Percentiles rank a stretch among this genome's conserved stretches.
phyloP scores from a whole-genome alignment of 1,140 invertebrate genomes.

The Apis dorsata region DNA sequence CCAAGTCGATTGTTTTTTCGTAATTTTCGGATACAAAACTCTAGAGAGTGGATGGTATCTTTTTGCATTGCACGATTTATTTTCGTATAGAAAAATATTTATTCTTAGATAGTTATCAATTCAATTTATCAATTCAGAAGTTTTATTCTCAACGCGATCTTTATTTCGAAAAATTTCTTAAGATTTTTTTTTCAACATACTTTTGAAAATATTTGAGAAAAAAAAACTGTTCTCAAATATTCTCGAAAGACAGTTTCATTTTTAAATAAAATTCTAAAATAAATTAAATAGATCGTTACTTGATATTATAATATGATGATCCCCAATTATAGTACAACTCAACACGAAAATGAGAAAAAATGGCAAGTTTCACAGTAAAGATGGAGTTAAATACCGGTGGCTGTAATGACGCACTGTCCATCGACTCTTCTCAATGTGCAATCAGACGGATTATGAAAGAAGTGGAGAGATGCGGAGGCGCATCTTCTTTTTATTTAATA shows the following conservation, averaged over 20 bases:
- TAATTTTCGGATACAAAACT: neutral
- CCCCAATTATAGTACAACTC: slow-evolving; percentile 8
- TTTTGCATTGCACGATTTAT: no score
- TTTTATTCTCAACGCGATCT: no score
- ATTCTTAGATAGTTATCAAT: no score
- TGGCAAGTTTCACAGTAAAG: slow-evolving; percentile 41
- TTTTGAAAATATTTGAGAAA: no score
- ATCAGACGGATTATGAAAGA: slow-evolving; percentile 61
- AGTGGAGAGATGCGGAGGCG: slow-evolving; percentile 3
- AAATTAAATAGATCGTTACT: neutral
- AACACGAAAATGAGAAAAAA: slow-evolving; percentile 42
- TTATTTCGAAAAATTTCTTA: no score
- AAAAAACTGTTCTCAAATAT: no score
- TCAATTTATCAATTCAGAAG: no score
- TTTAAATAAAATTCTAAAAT: no score
- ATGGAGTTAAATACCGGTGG: slow-evolving; percentile 38
- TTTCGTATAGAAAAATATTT: no score
- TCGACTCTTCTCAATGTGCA: slow-evolving; percentile 35
- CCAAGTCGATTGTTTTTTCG: neutral
- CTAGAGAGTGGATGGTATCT: neutral
- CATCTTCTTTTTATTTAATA: slow-evolving; percentile 43
- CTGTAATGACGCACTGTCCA: slow-evolving; percentile 44
- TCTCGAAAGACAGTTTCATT: no score
- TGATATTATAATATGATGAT: slow-evolving; percentile 46
- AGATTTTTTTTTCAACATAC: no score